Conservation (phyloP, 2,113 vertebrate genomes). For the Ellobius talpinus region DNA sequence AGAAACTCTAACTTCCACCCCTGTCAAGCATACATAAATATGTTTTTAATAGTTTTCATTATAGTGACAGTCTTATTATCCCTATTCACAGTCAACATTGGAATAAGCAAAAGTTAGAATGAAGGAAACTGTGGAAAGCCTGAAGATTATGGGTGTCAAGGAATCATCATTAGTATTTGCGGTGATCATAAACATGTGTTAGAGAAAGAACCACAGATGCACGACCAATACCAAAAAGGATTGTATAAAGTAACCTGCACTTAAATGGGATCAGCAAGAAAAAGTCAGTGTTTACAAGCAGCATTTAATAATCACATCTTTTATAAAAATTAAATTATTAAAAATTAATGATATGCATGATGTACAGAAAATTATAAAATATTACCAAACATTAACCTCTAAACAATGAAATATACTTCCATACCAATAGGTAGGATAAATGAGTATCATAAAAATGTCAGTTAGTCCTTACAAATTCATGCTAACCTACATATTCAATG, state of each 20-base stretch:
- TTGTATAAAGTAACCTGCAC: neutral
- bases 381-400: neutral
- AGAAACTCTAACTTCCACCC: neutral
- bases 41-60: neutral
- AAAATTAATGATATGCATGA: neutral
- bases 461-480: neutral
- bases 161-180: neutral
- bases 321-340: neutral
- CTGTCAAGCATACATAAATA: neutral
- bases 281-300: neutral
- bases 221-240: neutral
- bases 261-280: neutral
- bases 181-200: neutral
- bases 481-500: neutral
- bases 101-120: neutral
- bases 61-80: neutral
- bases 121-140: neutral
- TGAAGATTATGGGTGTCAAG: neutral
- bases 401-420: neutral
- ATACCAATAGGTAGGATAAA: neutral
- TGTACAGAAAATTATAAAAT: neutral
- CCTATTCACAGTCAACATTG: neutral
- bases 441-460: neutral
- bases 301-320: neutral
- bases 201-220: neutral